These are phyloP conservation scores for Nibea albiflora DNA, from an alignment of 2,113 vertebrate genomes.

Conservation along the genomic window DNA sequence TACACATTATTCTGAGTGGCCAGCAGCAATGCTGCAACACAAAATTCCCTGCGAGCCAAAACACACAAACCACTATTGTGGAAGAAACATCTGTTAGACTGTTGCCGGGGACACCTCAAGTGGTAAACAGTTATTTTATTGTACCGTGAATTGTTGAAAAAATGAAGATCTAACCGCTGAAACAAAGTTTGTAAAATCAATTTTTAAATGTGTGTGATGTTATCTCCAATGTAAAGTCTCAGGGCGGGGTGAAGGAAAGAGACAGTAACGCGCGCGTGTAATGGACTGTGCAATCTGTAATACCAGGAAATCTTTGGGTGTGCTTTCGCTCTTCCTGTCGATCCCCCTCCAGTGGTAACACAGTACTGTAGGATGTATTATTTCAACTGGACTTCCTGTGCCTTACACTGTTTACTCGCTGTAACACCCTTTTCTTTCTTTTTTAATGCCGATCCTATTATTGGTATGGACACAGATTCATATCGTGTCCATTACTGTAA, in stretches of 20 bases:
- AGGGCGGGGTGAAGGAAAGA: not conserved
- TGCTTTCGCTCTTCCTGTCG: not conserved
- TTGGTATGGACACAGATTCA: not conserved
- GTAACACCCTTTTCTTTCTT: not conserved
- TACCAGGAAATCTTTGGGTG: not conserved
- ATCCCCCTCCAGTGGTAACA: too few species aligned
- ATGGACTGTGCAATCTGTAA: not conserved
- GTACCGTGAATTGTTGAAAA: not conserved
- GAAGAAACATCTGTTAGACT: not conserved
- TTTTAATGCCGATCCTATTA: not conserved
- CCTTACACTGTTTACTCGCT: not conserved
- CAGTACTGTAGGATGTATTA: not conserved
- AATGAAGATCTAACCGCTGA: not conserved
- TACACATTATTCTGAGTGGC: not conserved
- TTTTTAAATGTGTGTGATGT: not conserved
- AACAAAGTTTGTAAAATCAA: not conserved
- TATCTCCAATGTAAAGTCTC: not conserved
- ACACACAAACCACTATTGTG: not conserved
- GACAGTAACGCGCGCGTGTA: not conserved
- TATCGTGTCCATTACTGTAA: not conserved
- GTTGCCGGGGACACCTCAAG: too few species aligned
- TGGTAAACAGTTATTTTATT: not conserved
- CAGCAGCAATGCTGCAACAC: not conserved
- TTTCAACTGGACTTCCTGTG: not conserved
- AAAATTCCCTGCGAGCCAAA: not conserved